Evolutionary conservation across 2,113 vertebrate genomes (phyloP).

Genomic region (Fulmarus glacialis): DNA sequence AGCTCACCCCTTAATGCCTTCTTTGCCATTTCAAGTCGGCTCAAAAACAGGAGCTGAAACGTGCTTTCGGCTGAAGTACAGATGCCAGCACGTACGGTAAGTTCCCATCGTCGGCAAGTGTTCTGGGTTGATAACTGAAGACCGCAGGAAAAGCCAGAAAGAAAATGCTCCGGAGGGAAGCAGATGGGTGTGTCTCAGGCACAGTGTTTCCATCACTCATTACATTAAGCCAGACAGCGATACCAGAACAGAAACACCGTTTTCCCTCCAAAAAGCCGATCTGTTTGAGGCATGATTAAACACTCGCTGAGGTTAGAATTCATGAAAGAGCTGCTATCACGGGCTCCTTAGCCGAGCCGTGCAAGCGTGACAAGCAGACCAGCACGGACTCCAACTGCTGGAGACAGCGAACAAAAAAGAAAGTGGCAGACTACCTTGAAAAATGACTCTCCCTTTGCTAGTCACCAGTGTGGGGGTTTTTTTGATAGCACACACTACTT

Average conservation of each 20-base stretch:
- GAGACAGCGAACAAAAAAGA: not conserved
- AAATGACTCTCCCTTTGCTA: not conserved
- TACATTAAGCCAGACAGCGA: not conserved
- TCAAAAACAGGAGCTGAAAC: not conserved
- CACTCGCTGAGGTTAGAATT: not conserved
- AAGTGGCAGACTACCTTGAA: not conserved
- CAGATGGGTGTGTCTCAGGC: not conserved
- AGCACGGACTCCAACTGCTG: not conserved
- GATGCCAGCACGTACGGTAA: not conserved
- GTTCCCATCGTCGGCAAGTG: not conserved
- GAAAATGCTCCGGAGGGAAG: not conserved
- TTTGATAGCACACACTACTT: not conserved
- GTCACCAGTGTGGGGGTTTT: not conserved
- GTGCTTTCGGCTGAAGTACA: not conserved
- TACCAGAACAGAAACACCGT: not conserved
- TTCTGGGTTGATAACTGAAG: not conserved
- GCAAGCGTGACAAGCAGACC: not conserved
- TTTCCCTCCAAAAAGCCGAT: not conserved
- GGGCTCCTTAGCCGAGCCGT: not conserved
- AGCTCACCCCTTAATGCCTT: not conserved
- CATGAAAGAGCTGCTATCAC: not conserved
- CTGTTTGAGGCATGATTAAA: not conserved
- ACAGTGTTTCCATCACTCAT: not conserved
- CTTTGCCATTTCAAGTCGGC: not conserved
- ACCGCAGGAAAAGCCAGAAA: not conserved